These are phyloP conservation scores for Tricholauxania praeusta DNA, from an alignment of 2,888 invertebrate genomes.

Conservation along the genomic window DNA sequence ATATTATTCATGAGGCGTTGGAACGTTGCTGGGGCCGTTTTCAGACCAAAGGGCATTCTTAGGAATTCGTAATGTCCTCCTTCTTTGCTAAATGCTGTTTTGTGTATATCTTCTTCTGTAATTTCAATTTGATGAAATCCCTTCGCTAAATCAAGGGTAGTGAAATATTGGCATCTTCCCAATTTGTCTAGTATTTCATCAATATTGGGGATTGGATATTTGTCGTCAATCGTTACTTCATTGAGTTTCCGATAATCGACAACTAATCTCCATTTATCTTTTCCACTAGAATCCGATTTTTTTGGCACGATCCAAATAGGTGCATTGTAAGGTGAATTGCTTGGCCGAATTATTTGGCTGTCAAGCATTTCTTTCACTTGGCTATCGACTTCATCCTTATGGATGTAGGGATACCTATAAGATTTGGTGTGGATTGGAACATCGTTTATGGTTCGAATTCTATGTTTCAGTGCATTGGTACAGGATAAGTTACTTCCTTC, in stretches of 20 bases:
- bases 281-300: no score
- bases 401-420: conserved; percentile 32
- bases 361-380: conserved; percentile 37
- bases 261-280: no score
- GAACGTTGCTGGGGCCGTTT: conserved; percentile 46
- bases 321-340: conserved; percentile 30
- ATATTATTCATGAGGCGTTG: no score
- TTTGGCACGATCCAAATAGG: conserved; percentile 29
- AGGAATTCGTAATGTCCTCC: conserved; percentile 43
- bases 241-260: no score
- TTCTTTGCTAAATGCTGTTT: conserved; percentile 42
- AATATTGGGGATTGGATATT: no score
- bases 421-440: conserved; percentile 27
- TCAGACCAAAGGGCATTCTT: conserved; percentile 45
- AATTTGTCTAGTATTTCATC: no score
- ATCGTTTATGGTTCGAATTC: no score
- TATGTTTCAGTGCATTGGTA: conserved; percentile 28
- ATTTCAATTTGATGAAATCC: conserved; percentile 47
- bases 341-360: conserved; percentile 32
- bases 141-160: no score
- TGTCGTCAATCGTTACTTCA: no score
- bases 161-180: no score
- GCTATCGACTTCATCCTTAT: conserved; percentile 28
- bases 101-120: conserved; percentile 35
- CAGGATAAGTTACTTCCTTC: conserved; percentile 20